These are phyloP conservation scores for Prunella strophiata DNA, from an alignment of 2,797 vertebrate species.

Conservation along the genomic window DNA sequence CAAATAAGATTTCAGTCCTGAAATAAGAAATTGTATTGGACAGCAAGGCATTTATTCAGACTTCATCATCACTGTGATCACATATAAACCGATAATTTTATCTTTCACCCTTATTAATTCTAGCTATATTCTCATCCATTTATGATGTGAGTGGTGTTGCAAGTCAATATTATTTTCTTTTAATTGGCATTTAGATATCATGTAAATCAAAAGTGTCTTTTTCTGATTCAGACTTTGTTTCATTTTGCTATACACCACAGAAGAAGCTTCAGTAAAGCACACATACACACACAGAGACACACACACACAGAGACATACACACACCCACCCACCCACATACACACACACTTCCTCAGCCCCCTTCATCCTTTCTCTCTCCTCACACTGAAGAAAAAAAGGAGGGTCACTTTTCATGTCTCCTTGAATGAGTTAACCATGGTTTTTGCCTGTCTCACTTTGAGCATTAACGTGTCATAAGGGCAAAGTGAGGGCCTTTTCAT, in stretches of 20 bases:
- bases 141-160: neutral
- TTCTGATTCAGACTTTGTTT: neutral
- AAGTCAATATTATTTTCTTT: neutral
- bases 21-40: neutral
- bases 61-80: neutral
- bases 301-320: neutral
- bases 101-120: neutral
- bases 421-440: conserved; percentile 46
- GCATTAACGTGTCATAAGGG: conserved; percentile 62
- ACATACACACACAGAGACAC: neutral
- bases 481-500: conserved; percentile 61
- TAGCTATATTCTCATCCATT: neutral
- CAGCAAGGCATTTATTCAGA: neutral
- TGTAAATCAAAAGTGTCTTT: neutral
- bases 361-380: neutral
- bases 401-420: conserved; percentile 33
- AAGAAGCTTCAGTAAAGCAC: neutral
- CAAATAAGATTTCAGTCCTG: neutral
- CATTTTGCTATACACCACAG: neutral
- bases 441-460: conserved; percentile 60
- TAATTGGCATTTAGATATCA: neutral
- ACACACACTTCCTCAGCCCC: neutral
- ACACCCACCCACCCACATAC: neutral
- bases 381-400: neutral
- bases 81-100: neutral